phyloP scores from a whole-genome alignment of 2,797 vertebrate genomes.

The Pempheris klunzingeri region DNA sequence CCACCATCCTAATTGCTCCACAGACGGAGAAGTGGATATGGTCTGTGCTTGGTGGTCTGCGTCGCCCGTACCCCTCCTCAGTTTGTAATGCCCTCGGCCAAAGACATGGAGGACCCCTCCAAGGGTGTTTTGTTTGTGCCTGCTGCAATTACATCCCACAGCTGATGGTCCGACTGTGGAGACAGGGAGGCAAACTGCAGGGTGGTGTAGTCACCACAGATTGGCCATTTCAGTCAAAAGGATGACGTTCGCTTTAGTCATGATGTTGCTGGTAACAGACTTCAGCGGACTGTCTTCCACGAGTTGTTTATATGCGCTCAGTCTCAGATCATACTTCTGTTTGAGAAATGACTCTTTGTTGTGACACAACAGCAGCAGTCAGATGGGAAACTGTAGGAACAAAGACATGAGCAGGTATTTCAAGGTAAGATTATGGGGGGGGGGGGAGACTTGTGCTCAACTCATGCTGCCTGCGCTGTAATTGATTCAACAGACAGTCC shows the following conservation, averaged over 20 bases:
- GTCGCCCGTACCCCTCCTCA: constrained; percentile 60
- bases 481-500: neutral
- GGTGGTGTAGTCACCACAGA: constrained; percentile 61
- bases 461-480: neutral
- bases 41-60: constrained; percentile 63
- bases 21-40: constrained; percentile 66
- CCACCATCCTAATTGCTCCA: constrained; percentile 80
- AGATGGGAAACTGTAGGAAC: neutral
- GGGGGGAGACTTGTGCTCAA: neutral
- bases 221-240: constrained; percentile 21
- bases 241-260: constrained; percentile 59
- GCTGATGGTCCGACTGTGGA: constrained; percentile 68
- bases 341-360: neutral
- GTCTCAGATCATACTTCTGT: neutral
- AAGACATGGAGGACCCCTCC: constrained; percentile 79
- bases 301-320: neutral
- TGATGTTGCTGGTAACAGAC: constrained; percentile 22
- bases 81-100: constrained; percentile 71
- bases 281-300: neutral
- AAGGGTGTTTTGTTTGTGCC: constrained; percentile 79
- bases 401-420: neutral
- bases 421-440: neutral
- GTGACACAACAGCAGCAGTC: neutral
- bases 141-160: constrained; percentile 79
- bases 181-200: constrained; percentile 57